Evolutionary conservation across 2,888 invertebrate genomes (phyloP), one percentile per base, ranked within the genome.

Genomic region (Lasius platythorax): DNA sequence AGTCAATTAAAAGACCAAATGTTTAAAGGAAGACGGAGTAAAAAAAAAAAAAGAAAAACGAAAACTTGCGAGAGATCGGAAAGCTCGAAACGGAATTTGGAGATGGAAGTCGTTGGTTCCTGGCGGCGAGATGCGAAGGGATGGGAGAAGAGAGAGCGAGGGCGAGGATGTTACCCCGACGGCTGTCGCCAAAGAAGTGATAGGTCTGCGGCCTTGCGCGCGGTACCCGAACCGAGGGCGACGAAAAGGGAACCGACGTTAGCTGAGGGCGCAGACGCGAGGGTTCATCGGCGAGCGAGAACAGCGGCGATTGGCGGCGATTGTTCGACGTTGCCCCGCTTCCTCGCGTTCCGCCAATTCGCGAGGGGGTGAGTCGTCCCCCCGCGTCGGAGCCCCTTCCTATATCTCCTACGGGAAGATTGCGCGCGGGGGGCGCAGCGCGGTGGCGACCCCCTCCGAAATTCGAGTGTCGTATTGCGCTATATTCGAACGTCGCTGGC

Each of bases 171-270:
- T 92, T 94, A 92, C 93, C 93, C 93, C 92, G 92, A 92, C 91
- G 93, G 93, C 94, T 93, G 95, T 94, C 94, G 94, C 93, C 92
- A 94, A 93, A 93, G 94, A 94, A 95, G 94, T 94, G 94, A 94
- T 93, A 93, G 93, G 91, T 93, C 92, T 92, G 92, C 92, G 91
- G 93, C 90, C 91, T 93, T 88, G 91, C 93, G 93, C 92, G 93
- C 89, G 94, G 93, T 93, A 94, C 93, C 93, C 94, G 90, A 88
- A 90, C 90, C 86, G 83, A 87, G 85, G 87, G 73, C 85, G 68
- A 58, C 68, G 79, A 79, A 53, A 53, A 53, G 83, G 74, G 79
- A 74, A 79, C 73, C 64, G 66, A 53, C 61, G 33, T 82, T 28
- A 4, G 37, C 78, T 74, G 56, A 58, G 79, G 63, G 79, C 79